A percentile compares a stretch with the other conserved stretches of the same genome.
These are phyloP conservation scores for Drosophila ustulata DNA, from an alignment of 2,888 invertebrate genomes.

Conservation along the genomic window DNA sequence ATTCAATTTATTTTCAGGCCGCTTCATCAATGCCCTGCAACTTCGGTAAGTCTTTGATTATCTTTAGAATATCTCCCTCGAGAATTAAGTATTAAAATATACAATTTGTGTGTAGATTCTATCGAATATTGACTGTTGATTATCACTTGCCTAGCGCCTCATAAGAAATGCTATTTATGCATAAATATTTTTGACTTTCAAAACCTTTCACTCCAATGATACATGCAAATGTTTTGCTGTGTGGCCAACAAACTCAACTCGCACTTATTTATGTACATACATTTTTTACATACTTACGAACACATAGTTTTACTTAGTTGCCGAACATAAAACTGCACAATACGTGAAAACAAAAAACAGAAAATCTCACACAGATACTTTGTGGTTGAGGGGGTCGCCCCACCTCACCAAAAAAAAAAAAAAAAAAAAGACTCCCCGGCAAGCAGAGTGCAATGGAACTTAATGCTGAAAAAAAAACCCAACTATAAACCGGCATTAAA, in stretches of 20 bases:
- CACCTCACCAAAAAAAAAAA: neutral
- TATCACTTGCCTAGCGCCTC: neutral
- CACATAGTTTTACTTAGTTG: slow-evolving; percentile 36
- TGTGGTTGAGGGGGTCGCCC: slow-evolving; percentile 14
- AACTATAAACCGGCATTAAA: slow-evolving; percentile 54
- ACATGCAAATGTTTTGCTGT: neutral
- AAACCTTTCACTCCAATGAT: slow-evolving; percentile 8
- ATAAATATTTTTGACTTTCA: slow-evolving; percentile 9
- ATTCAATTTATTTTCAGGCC: neutral
- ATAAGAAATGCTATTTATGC: neutral
- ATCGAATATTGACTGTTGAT: slow-evolving; percentile 9
- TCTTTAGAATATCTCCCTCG: neutral
- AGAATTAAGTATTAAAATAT: neutral
- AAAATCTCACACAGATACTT: slow-evolving; percentile 29
- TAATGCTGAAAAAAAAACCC: slow-evolving; percentile 22
- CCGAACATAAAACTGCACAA: slow-evolving; percentile 54
- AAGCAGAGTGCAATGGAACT: slow-evolving; percentile 52
- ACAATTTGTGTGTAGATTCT: neutral
- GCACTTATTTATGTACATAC: slow-evolving; percentile 8
- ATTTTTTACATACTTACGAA: slow-evolving; percentile 3
- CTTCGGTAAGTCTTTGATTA: neutral
- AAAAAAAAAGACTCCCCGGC: slow-evolving; percentile 28
- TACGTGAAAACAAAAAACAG: slow-evolving; percentile 22
- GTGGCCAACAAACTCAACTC: slow-evolving; percentile 2
- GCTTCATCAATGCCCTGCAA: neutral